Percentiles rank a stretch among this genome's conserved stretches.
Evolutionary conservation across 2,797 vertebrate species (phyloP).

Genomic region (Parotocinclus haroldoi): DNA sequence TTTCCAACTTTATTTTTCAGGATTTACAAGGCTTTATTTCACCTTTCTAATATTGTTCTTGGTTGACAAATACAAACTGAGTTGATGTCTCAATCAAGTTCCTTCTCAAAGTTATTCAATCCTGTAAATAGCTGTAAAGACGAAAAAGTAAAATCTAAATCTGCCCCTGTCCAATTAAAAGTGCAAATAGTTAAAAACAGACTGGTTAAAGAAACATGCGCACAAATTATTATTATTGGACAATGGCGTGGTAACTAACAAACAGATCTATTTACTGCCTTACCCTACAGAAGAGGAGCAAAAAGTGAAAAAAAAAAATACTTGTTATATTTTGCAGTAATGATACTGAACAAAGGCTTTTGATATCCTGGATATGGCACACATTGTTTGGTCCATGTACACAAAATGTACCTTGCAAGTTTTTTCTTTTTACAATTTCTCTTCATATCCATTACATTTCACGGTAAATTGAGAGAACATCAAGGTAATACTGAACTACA

Average conservation of each 20-base stretch:
- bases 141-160: constrained; percentile 60
- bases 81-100: constrained; percentile 62
- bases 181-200: too few species aligned
- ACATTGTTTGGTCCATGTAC: constrained; percentile 88
- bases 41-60: constrained; percentile 62
- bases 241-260: constrained; percentile 43
- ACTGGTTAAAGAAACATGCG: constrained; percentile 42
- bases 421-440: constrained; percentile 68
- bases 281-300: constrained; percentile 41
- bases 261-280: constrained; percentile 9
- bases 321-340: constrained; percentile 65
- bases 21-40: constrained; percentile 65
- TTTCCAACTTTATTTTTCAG: constrained; percentile 71
- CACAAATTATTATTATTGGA: background rate
- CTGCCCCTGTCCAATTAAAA: too few species aligned
- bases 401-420: constrained; percentile 47
- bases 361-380: constrained; percentile 74
- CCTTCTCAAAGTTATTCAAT: constrained; percentile 44
- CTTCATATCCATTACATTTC: constrained; percentile 57
- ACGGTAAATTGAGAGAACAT: constrained; percentile 71
- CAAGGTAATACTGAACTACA: constrained; percentile 86
- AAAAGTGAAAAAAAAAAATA: constrained; percentile 29
- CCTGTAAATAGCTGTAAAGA: constrained; percentile 73
- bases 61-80: constrained; percentile 65
- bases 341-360: constrained; percentile 74